phyloP scores from a whole-genome alignment of 2,797 vertebrate genomes.

The Neosilurus mollespiculum region DNA sequence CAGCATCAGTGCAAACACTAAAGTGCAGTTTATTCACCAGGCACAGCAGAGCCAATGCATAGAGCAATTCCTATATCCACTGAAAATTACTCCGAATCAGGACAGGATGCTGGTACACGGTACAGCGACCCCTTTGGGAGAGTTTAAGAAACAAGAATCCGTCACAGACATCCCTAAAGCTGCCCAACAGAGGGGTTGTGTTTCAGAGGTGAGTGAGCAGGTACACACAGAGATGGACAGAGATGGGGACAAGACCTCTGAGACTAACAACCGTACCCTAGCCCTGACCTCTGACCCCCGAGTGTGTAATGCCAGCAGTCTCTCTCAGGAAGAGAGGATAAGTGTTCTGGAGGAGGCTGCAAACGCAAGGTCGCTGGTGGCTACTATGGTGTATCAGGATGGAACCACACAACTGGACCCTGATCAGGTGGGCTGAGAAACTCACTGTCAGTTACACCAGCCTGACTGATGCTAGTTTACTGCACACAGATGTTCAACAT shows the following conservation, averaged over 20 bases:
- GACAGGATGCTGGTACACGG: not conserved
- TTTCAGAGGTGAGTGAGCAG: not conserved
- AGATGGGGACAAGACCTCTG: constrained; percentile 1
- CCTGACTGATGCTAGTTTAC: not conserved
- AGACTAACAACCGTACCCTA: constrained; percentile 29
- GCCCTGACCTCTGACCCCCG: constrained; percentile 64
- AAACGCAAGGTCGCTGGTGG: constrained; percentile 69
- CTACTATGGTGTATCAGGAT: constrained; percentile 82
- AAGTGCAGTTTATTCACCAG: constrained; percentile 4
- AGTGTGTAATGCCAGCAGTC: constrained; percentile 69
- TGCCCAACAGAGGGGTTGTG: constrained; percentile 27
- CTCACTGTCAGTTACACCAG: not conserved
- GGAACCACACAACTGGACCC: constrained; percentile 82
- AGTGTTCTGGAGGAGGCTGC: constrained; percentile 65
- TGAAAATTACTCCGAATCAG: not conserved
- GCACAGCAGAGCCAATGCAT: not conserved
- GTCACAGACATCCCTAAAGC: constrained; percentile 29
- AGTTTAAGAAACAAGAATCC: not conserved
- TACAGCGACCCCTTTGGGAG: not conserved
- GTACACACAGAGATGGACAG: constrained; percentile 20
- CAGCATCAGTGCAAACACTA: not conserved
- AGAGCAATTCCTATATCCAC: not conserved
- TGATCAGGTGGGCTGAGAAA: constrained; percentile 71
- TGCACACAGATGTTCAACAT: not conserved
- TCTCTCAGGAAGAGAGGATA: constrained; percentile 69